Base-by-base conservation (phyloP, 2,797 vertebrate genomes). In the Coreius guichenoti region DNA sequence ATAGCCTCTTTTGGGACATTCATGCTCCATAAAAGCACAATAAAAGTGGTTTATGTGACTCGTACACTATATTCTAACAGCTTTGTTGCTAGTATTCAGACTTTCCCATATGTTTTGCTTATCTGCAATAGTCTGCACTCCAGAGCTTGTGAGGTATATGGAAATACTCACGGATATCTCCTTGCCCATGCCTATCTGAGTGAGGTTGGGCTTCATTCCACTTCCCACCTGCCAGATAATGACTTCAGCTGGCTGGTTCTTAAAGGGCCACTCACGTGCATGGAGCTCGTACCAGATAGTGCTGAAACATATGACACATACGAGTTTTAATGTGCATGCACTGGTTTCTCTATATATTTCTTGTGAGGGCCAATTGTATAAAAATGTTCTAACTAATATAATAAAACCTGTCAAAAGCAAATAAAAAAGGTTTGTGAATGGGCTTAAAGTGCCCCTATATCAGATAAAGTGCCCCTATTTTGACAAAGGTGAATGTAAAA, bases 251-350 rank as follows among this genome's bases (percentile, higher is more conserved):
- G 98, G 98, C 89, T 99, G 98, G 3, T 95, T 98, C 95, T 99
- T 99, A 95, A 98, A 99, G 92, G 98, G 98, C 98, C 98, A 99
- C 90, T 99, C 98, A 85, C 98, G 96, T 4, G 98, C 98, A 0
- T 99, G 98, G 89, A 99, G 95, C 92, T 99, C 98, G 0, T 97
- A 99, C 98, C 98, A 99, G 93, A 99, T 97, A 8, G 98, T 99
- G 92, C 98, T 99, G 96, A 65, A 80, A 84, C 23, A 88, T 1
- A 68, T 0, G 23, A 36, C 70, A 51, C 16, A 11, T 29, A 49
- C 5, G 2, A 56, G 8, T 29, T 58, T 17, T 77, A 85, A n/a
- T 29, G 26, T 68, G 56, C 33, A 1, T 68, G 14, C 12, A 26
- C 31, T 36, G 33, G 21, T 77, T 73, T 31, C 7, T 51, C 13